Percentiles rank a stretch among this genome's conserved stretches.
Evolutionary conservation across 2,113 vertebrate species (phyloP).

Genomic region (Propithecus coquereli): DNA sequence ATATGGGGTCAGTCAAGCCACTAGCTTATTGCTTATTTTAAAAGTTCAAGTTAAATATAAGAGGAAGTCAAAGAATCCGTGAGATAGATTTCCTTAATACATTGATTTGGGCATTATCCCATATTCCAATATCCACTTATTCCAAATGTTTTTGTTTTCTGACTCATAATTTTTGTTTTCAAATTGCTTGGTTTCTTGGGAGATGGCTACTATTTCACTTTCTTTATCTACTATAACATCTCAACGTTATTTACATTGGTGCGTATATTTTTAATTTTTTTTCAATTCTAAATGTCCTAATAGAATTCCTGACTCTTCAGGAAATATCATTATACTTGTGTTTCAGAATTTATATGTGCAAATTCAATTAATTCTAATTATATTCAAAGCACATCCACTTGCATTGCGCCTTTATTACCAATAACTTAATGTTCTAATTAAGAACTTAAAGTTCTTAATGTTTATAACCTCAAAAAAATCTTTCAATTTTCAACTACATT

Average conservation of each 20-base stretch:
- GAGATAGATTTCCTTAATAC: background rate
- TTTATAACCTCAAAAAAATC: background rate
- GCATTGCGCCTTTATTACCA: background rate
- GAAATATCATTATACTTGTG: background rate
- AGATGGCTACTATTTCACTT: background rate
- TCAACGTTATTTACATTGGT: background rate
- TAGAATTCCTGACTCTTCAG: background rate
- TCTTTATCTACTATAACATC: background rate
- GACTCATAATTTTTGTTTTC: background rate
- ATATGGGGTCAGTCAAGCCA: background rate
- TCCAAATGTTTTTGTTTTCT: background rate
- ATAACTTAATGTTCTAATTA: background rate
- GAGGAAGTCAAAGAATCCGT: background rate
- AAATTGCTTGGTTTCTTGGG: background rate
- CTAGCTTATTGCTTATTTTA: background rate
- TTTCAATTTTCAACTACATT: background rate
- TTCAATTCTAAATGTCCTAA: background rate
- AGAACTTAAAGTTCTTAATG: background rate
- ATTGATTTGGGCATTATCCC: background rate
- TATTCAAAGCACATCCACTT: background rate
- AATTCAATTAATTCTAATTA: background rate
- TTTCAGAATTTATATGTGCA: background rate
- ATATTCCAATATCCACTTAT: background rate
- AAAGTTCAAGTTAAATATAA: slow-evolving; percentile 12
- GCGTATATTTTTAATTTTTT: background rate